These are phyloP conservation scores for Operophtera brumata DNA, from an alignment of 2,888 invertebrate species.

Conservation along the genomic window DNA sequence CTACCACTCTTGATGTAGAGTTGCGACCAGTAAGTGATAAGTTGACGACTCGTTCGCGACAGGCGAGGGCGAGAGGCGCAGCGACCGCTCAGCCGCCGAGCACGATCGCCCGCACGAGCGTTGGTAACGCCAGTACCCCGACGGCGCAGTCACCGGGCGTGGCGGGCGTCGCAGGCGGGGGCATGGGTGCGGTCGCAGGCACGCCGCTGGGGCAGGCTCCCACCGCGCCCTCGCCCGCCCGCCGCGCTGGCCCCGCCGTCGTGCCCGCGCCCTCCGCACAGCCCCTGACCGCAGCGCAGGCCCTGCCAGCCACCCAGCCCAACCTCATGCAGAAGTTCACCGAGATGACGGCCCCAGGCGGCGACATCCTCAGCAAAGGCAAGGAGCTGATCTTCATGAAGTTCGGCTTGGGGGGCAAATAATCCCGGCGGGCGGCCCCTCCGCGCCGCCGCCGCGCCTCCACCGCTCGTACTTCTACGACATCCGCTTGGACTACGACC, in stretches of 20 bases:
- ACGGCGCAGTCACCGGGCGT: conserved; percentile 64
- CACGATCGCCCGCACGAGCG: conserved; percentile 83
- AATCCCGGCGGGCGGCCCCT: conserved; percentile 70
- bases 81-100: conserved; percentile 68
- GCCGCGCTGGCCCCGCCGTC: conserved; percentile 71
- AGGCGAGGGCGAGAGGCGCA: conserved; percentile 80
- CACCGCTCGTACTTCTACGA: conserved; percentile 38
- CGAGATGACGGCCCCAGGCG: conserved; percentile 93
- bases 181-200: conserved; percentile 33
- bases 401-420: conserved; percentile 92
- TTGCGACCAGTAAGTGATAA: conserved; percentile 23
- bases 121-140: conserved; percentile 76
- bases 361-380: conserved; percentile 94
- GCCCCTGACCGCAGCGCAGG: conserved; percentile 57
- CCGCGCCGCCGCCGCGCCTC: conserved; percentile 31
- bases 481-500: conserved; percentile 25
- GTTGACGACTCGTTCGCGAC: conserved; percentile 37
- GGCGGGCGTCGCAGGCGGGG: conserved; percentile 31
- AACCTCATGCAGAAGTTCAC: conserved; percentile 94
- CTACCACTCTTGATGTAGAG: conserved; percentile 6
- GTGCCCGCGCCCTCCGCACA: conserved; percentile 74
- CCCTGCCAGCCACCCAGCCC: conserved; percentile 77
- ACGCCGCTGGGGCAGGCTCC: conserved; percentile 38
- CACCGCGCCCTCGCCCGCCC: conserved; percentile 63
- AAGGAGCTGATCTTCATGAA: conserved; percentile 97